Evolutionary conservation across 1,140 invertebrate species (phyloP), one percentile per base, ranked within the genome.

Genomic region (Babylonia areolata): DNA sequence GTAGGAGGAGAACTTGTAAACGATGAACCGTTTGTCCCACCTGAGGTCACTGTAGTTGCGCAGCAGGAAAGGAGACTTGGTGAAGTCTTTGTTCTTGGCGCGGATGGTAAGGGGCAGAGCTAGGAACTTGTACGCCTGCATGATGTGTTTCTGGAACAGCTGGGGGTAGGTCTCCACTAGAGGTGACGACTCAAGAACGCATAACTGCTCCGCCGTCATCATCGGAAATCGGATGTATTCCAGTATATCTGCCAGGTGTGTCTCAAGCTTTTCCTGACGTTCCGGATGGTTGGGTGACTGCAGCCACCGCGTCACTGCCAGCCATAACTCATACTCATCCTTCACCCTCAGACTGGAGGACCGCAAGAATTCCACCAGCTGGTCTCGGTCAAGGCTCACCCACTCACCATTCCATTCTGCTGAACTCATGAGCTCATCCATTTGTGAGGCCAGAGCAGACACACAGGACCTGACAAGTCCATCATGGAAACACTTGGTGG

Each of bases 371-470:
- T 95, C 94, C 42, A 94, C 91, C 83, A 95, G 90, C 86, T 95
- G 94, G 81, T 95, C 94, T 42, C 92, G 90, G 54, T 95, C 95
- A 75, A 95, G 88, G 77, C 87, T 89, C 1, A 93, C 69, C 95
- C 95, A 95, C 81, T 95, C 94, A 39, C 90, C 88, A 54, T 94
- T 92, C 95, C 95, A 95, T 64, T 95, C 94, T 12, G 92, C 92
- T 12, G 91, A 92, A 11, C 90, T 91, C 3, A 92, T 92, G 15
- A 95, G 90, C 46, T 94, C 92, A 84, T 94, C 92, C 91, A 95
- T 94, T 80, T 94, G 92, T 77, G 93, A 89, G 2, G 94, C 90
- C 80, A 95, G 86, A 20, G 92, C 92, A 83, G 85, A 54, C 40
- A 95, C 92, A 84, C 94, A 95, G 6, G 93, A 89, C 12, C 86